Percentiles rank a stretch among this genome's conserved stretches.
Evolutionary conservation across 2,113 vertebrate species (phyloP).

Genomic region (Nerophis ophidion): DNA sequence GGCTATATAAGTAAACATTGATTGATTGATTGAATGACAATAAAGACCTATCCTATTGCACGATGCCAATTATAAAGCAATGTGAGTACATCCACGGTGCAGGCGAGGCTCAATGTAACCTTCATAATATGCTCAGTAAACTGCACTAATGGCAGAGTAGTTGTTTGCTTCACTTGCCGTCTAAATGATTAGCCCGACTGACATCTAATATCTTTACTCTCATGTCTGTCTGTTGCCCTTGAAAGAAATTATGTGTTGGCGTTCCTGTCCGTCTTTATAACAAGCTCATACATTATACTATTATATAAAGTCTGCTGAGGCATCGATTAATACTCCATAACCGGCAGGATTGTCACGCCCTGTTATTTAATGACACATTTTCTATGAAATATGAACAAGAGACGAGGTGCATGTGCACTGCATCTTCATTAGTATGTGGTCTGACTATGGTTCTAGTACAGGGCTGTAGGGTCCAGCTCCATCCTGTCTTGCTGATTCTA

Average conservation of each 20-base stretch:
- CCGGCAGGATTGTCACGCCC: neutral
- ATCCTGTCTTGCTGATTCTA: too few relatives aligned
- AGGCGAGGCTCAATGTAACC: constrained; percentile 10
- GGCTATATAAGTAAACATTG: too few relatives aligned
- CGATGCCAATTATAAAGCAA: constrained; percentile 2
- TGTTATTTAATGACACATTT: too few relatives aligned
- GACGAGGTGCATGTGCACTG: too few relatives aligned
- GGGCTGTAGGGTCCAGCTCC: too few relatives aligned
- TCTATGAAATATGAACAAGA: too few relatives aligned
- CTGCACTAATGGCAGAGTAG: neutral
- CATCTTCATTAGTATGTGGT: too few relatives aligned
- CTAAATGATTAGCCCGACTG: neutral
- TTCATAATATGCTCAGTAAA: constrained; percentile 2
- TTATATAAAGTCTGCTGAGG: neutral
- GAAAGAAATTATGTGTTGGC: neutral
- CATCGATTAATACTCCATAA: neutral
- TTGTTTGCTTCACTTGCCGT: neutral
- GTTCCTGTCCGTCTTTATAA: neutral
- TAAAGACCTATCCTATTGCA: too few relatives aligned
- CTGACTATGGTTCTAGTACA: neutral
- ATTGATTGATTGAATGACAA: too few relatives aligned
- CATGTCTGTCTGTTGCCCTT: neutral
- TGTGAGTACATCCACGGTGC: constrained; percentile 1
- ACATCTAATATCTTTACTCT: neutral
- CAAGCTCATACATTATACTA: neutral